Conservation (phyloP, 2,888 invertebrate species). For the Tetragonisca angustula region DNA sequence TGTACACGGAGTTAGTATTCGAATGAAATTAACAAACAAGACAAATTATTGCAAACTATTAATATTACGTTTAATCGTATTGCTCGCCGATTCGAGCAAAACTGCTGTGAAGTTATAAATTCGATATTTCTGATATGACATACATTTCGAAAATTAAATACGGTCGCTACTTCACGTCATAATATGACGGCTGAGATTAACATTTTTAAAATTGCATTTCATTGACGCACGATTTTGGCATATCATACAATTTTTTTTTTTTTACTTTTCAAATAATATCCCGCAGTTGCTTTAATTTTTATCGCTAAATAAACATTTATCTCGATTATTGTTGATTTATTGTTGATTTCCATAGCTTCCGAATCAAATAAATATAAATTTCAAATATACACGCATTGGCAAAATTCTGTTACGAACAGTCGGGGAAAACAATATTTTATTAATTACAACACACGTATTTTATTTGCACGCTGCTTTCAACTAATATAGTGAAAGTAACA, state of each 20-base stretch:
- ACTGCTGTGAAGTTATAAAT: constrained; percentile 15
- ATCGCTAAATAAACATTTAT: not conserved
- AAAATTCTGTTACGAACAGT: too few relatives aligned
- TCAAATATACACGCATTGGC: too few relatives aligned
- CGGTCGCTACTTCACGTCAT: not conserved
- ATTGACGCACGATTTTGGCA: not conserved
- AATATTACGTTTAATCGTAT: constrained; percentile 16
- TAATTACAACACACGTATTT: too few relatives aligned
- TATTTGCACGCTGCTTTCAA: too few relatives aligned
- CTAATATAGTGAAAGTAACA: too few relatives aligned
- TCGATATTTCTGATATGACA: constrained; percentile 3
- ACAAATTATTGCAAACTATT: constrained; percentile 4
- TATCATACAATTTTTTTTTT: not conserved
- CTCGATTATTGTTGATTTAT: too few relatives aligned
- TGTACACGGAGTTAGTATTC: not conserved
- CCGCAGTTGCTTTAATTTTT: not conserved
- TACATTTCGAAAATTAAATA: not conserved
- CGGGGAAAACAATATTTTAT: too few relatives aligned
- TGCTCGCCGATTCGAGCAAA: not conserved
- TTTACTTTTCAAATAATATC: not conserved
- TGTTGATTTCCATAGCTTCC: too few relatives aligned
- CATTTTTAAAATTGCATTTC: not conserved
- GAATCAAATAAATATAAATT: too few relatives aligned
- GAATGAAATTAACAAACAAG: constrained; percentile 24
- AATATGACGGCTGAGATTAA: not conserved